Conservation (phyloP, 2,797 vertebrate genomes). For the Eulemur mongoz region DNA sequence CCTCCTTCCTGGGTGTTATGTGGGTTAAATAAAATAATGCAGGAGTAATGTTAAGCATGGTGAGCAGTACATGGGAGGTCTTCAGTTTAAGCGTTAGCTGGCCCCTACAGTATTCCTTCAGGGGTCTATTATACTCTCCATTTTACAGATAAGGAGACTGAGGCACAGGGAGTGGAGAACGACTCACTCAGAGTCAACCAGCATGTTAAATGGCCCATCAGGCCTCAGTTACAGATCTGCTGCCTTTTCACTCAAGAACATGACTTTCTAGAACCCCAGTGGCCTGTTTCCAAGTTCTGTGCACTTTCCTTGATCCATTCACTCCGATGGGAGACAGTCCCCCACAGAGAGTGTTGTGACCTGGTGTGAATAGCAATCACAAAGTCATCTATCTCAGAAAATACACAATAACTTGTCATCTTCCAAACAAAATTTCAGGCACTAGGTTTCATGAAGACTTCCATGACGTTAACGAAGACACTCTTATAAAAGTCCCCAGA, state of each 20-base stretch:
- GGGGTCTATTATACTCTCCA: not conserved
- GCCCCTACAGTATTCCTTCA: not conserved
- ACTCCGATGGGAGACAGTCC: not conserved
- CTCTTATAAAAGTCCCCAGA: not conserved
- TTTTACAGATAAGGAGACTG: not conserved
- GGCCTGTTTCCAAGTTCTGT: not conserved
- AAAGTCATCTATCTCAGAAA: not conserved
- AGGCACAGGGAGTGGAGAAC: not conserved
- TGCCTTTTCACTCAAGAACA: not conserved
- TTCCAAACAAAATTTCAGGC: not conserved
- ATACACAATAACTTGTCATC: not conserved
- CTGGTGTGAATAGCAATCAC: not conserved
- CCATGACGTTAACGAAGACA: not conserved
- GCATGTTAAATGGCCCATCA: not conserved
- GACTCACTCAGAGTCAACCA: not conserved
- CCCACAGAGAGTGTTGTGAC: not conserved
- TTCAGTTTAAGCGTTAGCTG: not conserved
- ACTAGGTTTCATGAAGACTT: not conserved
- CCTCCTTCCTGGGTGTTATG: not conserved
- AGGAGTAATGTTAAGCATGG: not conserved
- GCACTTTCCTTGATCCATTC: not conserved
- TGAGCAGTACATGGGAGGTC: not conserved
- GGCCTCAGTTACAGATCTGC: accelerated
- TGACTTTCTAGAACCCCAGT: not conserved
- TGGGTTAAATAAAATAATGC: not conserved